Conservation (phyloP, 2,888 invertebrate species). For the Dicyrtomina minuta region DNA sequence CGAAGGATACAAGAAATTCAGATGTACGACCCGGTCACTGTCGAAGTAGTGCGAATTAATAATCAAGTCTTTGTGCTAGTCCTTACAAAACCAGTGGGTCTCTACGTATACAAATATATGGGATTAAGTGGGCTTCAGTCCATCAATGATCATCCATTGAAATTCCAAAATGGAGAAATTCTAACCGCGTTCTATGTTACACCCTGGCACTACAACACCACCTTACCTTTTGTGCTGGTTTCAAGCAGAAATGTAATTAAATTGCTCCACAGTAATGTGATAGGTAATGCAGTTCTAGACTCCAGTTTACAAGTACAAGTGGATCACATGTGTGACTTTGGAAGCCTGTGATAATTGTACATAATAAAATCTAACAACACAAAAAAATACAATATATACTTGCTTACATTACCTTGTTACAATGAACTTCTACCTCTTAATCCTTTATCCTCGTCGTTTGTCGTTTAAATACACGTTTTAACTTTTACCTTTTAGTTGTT, state of each 20-base stretch:
- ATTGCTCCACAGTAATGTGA: constrained; percentile 43
- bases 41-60: constrained; percentile 26
- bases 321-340: not conserved
- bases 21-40: constrained; percentile 31
- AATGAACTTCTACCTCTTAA: not conserved
- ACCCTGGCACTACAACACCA: constrained; percentile 28
- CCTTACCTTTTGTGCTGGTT: constrained; percentile 39
- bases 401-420: not conserved
- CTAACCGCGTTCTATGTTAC: constrained; percentile 35
- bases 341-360: not conserved
- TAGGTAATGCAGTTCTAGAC: constrained; percentile 35
- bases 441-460: not conserved
- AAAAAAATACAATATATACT: not conserved
- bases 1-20: constrained; percentile 34
- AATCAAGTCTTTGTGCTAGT: constrained; percentile 35
- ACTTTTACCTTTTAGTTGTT: not conserved
- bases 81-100: constrained; percentile 40
- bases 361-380: not conserved
- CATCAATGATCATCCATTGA: constrained; percentile 40
- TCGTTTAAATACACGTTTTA: not conserved
- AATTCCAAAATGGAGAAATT: constrained; percentile 36
- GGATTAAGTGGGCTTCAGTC: constrained; percentile 43
- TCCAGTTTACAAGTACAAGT: not conserved
- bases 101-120: constrained; percentile 41
- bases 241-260: constrained; percentile 33